Evolutionary conservation across 2,113 vertebrate species (phyloP), one percentile per base, ranked within the genome.

Genomic region (Anseranas semipalmata): DNA sequence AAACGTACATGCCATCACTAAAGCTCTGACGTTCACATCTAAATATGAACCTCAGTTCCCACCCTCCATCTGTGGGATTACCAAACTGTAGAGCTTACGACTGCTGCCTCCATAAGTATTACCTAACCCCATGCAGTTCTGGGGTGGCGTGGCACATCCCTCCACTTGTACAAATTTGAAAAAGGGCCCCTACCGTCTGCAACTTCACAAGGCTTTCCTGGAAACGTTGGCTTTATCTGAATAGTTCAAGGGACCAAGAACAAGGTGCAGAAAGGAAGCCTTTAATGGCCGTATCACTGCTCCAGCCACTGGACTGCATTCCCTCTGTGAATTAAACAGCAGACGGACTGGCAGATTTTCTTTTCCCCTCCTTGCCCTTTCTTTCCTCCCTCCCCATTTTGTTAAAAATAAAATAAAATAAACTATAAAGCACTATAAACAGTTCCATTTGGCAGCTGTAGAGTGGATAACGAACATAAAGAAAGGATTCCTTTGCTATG

Each of bases 381-480:
- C 52, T 78, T 95, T 70, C 37, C 72, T 52, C 20, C 39, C 52
- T 91, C 60, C 35, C 18, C 37, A 6, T 70, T 94, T 75, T 87
- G 89, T 95, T 89, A 96, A 91, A 92, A 95, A 79, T 48, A 92
- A 87, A 89, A 89, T 59, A 6, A 90, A 95, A 78, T 65, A 79
- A 85, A n/a, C 90, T 93, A 12, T 65, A 90, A 62, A 92, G 59
- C 59, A 91, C 63, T 53, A 35, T 43, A 91, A 85, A 74, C 88
- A 93, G 91, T 94, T 93, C 81, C 89, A 91, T 87, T 95, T 96
- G 95, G 91, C 92, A 97, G 94, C 96, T 93, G 96, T 89, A 87
- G 81, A 96, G 91, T 37, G 93, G 93, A 85, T 88, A 86, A 85
- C 5, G 79, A 95, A 52, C 87, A 95, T 88, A 84, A 95, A 96